These are phyloP conservation scores for Oryzias celebensis DNA, from an alignment of 2,113 vertebrate species.

Conservation along the genomic window DNA sequence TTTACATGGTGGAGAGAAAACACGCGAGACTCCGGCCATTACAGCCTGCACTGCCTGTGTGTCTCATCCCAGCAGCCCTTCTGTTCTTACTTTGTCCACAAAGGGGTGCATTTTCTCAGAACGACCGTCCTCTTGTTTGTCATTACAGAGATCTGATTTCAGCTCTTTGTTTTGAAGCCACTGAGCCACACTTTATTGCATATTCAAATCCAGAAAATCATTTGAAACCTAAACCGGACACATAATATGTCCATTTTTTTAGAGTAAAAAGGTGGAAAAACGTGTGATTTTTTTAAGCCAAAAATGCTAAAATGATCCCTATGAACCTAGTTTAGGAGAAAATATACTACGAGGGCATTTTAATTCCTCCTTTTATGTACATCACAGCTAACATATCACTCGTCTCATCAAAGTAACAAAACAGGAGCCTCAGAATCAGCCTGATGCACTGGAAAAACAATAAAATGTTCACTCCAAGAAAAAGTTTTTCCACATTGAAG, in stretches of 20 bases:
- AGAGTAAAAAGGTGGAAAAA: not conserved
- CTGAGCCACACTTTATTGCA: not conserved
- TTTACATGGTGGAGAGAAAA: slow-evolving; percentile 8
- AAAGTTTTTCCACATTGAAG: slow-evolving; percentile 77
- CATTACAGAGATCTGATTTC: slow-evolving; percentile 11
- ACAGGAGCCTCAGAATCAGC: not conserved
- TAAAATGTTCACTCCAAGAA: slow-evolving; percentile 58
- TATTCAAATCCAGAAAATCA: not conserved
- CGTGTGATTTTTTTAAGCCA: slow-evolving; percentile 4
- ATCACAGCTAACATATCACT: not conserved
- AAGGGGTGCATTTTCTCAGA: slow-evolving; percentile 68
- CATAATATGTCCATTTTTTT: not conserved
- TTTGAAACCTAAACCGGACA: not conserved
- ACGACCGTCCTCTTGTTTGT: slow-evolving; percentile 26
- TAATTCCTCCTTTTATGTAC: slow-evolving; percentile 3
- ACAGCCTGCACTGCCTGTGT: slow-evolving; percentile 15
- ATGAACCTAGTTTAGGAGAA: slow-evolving; percentile 22
- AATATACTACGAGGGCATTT: slow-evolving; percentile 26
- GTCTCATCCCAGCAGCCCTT: slow-evolving; percentile 31
- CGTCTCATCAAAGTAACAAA: too few relatives aligned
- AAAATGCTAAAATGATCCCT: not conserved
- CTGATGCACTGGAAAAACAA: slow-evolving; percentile 58
- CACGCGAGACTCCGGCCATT: not conserved
- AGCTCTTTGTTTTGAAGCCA: not conserved
- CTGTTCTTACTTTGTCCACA: slow-evolving; percentile 69